Evolutionary conservation across 2,888 invertebrate species (phyloP).

Genomic region (Trichogramma dendrolimi): DNA sequence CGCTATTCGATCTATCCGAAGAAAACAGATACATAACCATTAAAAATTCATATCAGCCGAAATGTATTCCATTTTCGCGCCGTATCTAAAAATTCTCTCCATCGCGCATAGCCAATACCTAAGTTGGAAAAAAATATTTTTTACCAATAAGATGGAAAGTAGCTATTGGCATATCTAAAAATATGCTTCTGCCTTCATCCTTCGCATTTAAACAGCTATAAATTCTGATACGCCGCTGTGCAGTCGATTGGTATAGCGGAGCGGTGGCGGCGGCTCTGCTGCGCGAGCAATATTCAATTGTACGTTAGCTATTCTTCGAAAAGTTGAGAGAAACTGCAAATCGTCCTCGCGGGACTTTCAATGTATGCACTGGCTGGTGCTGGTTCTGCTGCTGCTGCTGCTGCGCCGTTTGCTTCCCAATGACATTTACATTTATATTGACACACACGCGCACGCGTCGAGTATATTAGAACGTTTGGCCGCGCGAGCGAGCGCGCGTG

Average conservation of each 20-base stretch:
- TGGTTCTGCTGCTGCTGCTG: neutral
- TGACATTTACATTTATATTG: slow-evolving; percentile 51
- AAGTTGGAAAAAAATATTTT: no score
- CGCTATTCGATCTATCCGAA: no score
- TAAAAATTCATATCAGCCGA: no score
- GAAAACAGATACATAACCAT: no score
- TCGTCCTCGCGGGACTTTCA: slow-evolving; percentile 40
- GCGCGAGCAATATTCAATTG: no score
- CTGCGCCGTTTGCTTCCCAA: slow-evolving; percentile 28
- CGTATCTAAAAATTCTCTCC: no score
- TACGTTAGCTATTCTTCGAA: no score
- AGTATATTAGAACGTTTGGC: slow-evolving; percentile 10
- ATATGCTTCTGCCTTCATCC: neutral
- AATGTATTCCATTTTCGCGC: no score
- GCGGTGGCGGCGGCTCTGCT: no score
- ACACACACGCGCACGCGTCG: slow-evolving; percentile 30
- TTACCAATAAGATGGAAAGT: no score
- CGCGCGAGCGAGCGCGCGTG: neutral
- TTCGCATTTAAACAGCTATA: slow-evolving; percentile 19
- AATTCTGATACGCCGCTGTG: slow-evolving; percentile 19
- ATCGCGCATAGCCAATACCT: no score
- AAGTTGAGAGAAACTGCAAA: slow-evolving; percentile 20
- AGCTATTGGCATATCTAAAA: no score
- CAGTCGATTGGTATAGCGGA: slow-evolving; percentile 13
- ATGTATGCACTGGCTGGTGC: slow-evolving; percentile 37